Conservation (phyloP, 2,888 invertebrate genomes). For the Phorcus lineatus region DNA sequence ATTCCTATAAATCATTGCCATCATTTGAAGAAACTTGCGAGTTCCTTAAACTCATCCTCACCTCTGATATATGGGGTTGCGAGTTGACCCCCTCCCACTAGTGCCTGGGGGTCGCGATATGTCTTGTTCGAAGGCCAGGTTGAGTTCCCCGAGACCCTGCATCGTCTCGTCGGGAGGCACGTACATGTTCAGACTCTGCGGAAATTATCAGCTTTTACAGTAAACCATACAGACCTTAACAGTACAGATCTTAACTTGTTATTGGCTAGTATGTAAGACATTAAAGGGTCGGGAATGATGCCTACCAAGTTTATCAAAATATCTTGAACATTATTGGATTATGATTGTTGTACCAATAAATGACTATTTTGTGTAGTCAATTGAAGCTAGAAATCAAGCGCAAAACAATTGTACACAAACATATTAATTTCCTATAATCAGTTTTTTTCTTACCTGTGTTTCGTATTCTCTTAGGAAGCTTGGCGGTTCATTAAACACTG, state of each 20-base stretch:
- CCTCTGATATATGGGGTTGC: slow-evolving; percentile 55
- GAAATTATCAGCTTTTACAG: not conserved
- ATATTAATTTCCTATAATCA: too few relatives aligned
- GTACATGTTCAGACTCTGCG: slow-evolving; percentile 72
- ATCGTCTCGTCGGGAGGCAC: slow-evolving; percentile 73
- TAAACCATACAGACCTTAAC: too few relatives aligned
- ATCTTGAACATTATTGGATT: too few relatives aligned
- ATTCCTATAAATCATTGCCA: not conserved
- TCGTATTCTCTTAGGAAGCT: slow-evolving; percentile 90
- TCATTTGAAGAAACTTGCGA: not conserved
- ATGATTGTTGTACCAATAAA: too few relatives aligned
- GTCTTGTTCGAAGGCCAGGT: slow-evolving; percentile 59
- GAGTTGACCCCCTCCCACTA: slow-evolving; percentile 44
- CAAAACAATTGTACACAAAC: too few relatives aligned
- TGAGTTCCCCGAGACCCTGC: slow-evolving; percentile 67
- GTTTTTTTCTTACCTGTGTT: slow-evolving; percentile 82
- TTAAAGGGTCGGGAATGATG: too few relatives aligned
- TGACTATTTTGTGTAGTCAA: too few relatives aligned
- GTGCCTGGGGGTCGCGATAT: slow-evolving; percentile 45
- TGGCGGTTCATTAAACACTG: slow-evolving; percentile 82
- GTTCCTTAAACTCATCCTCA: slow-evolving; percentile 7
- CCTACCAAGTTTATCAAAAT: too few relatives aligned
- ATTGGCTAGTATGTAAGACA: too few relatives aligned
- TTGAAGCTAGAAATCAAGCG: not conserved
- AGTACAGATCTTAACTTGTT: too few relatives aligned